These are phyloP conservation scores for Cantharis nigra DNA, from an alignment of 2,888 invertebrate genomes.

Conservation along the genomic window DNA sequence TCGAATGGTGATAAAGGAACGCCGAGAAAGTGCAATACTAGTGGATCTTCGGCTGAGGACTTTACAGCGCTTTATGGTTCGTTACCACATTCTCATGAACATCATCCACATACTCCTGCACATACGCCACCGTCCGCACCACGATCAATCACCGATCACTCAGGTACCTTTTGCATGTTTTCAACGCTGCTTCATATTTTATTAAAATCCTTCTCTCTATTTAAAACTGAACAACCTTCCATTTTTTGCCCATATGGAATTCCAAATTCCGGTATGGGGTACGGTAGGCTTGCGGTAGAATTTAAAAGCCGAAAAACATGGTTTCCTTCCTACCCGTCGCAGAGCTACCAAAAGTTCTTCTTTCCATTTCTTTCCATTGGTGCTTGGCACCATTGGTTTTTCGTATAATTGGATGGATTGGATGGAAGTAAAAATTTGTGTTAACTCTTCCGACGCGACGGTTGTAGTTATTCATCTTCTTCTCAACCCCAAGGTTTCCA, in stretches of 20 bases:
- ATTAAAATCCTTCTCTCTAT: too few relatives aligned
- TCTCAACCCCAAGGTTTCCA: too few relatives aligned
- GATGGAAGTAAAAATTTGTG: not conserved
- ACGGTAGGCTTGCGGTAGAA: not conserved
- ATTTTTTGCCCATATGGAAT: too few relatives aligned
- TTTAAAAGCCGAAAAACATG: too few relatives aligned
- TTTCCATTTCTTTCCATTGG: too few relatives aligned
- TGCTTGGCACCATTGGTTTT: too few relatives aligned
- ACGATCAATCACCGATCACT: conserved; percentile 55
- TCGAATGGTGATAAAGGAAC: conserved; percentile 53
- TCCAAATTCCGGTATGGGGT: too few relatives aligned
- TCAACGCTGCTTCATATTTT: not conserved
- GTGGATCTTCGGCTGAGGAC: conserved; percentile 84
- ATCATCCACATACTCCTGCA: conserved; percentile 67
- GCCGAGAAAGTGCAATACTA: conserved; percentile 76
- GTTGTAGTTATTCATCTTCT: not conserved
- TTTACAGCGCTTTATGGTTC: conserved; percentile 83
- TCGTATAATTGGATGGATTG: too few relatives aligned
- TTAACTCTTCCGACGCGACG: not conserved
- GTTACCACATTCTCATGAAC: conserved; percentile 56
- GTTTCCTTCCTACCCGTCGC: too few relatives aligned
- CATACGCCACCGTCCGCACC: conserved; percentile 68
- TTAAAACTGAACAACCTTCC: too few relatives aligned
- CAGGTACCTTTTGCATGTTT: conserved; percentile 46
- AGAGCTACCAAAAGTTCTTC: too few relatives aligned